Evolutionary conservation across 2,113 vertebrate genomes (phyloP).

Genomic region (Eonycteris spelaea): DNA sequence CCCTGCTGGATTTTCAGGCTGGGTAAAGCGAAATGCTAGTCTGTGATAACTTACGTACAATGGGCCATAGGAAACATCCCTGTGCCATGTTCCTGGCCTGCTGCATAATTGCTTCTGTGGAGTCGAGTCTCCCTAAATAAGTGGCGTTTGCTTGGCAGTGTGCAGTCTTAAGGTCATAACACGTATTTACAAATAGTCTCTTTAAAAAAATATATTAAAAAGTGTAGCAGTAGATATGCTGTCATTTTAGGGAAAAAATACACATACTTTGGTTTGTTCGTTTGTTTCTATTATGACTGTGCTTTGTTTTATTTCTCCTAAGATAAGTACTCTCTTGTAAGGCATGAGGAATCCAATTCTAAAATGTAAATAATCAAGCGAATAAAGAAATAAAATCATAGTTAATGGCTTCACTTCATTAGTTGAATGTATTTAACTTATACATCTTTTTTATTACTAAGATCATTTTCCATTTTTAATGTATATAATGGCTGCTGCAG

Average conservation of each 20-base stretch:
- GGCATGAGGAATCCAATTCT: neutral
- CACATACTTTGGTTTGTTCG: neutral
- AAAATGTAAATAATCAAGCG: neutral
- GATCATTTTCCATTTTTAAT: neutral
- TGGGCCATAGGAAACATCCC: neutral
- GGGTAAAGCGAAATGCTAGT: neutral
- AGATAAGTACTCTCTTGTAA: neutral
- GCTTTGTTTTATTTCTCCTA: neutral
- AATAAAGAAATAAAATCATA: neutral
- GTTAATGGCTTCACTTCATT: constrained; percentile 8
- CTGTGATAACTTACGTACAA: neutral
- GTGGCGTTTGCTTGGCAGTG: neutral
- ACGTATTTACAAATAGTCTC: neutral
- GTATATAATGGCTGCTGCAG: neutral
- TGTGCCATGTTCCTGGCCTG: neutral
- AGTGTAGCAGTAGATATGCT: neutral
- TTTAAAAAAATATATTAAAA: neutral
- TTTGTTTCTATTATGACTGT: neutral
- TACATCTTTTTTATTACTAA: neutral
- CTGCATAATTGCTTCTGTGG: neutral
- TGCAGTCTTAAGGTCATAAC: neutral
- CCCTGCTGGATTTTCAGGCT: neutral
- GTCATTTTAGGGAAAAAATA: neutral
- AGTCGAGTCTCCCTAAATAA: neutral
- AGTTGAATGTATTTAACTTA: neutral